A percentile compares a stretch with the other conserved stretches of the same genome.
These are phyloP conservation scores for Hydrozoanthus tunicans DNA, from an alignment of 64 coral and sea anemone genomes.

Conservation along the genomic window DNA sequence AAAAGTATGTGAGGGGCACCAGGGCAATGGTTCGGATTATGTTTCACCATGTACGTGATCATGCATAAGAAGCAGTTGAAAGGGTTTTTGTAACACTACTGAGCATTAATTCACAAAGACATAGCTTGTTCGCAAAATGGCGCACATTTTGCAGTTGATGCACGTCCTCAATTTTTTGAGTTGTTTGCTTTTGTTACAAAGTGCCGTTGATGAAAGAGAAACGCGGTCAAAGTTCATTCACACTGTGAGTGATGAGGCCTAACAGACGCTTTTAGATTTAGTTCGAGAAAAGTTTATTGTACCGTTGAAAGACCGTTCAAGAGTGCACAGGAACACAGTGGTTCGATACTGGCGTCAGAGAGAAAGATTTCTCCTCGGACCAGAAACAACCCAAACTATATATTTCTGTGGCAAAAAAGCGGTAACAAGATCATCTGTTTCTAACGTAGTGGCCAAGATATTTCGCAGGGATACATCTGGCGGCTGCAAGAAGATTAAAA, in stretches of 20 bases:
- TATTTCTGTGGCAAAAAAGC: too few species aligned
- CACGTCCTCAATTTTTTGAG: background rate
- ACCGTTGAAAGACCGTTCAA: too few species aligned
- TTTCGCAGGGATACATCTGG: too few species aligned
- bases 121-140: constrained; percentile 5
- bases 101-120: constrained; percentile 3
- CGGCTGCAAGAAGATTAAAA: too few species aligned
- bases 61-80: background rate
- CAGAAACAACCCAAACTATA: too few species aligned
- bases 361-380: too few species aligned
- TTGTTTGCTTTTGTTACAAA: background rate
- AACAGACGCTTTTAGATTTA: constrained; percentile 2
- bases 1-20: too few species aligned
- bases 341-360: too few species aligned
- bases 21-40: background rate
- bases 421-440: too few species aligned
- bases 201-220: background rate
- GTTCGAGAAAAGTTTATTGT: background rate
- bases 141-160: constrained; percentile 18
- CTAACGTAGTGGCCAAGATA: too few species aligned
- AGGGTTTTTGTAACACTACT: background rate
- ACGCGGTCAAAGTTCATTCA: too few species aligned
- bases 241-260: background rate
- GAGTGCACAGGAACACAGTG: too few species aligned
- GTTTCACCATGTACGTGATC: constrained; percentile 9